phyloP scores from a whole-genome alignment of 2,888 invertebrate genomes.

The Coelopa pilipes region DNA sequence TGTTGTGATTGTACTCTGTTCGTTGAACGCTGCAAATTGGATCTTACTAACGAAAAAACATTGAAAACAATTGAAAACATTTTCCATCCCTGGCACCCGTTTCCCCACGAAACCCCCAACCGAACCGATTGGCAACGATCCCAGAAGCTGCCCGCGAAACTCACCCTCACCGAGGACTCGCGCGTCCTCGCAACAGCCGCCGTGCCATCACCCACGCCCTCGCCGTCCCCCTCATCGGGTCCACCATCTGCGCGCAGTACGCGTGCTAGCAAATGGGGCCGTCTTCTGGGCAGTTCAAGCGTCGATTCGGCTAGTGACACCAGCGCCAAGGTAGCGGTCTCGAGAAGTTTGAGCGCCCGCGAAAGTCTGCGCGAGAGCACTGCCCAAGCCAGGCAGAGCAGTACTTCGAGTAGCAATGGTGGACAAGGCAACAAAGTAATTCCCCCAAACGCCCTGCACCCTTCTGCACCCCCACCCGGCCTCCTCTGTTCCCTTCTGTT shows the following conservation, averaged over 20 bases:
- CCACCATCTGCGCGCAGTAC: slow-evolving; percentile 70
- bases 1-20: too few relatives aligned
- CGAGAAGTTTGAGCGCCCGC: slow-evolving; percentile 72
- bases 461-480: slow-evolving; percentile 23
- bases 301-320: slow-evolving; percentile 78
- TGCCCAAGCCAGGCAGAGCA: slow-evolving; percentile 67
- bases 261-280: slow-evolving; percentile 81
- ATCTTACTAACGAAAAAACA: too few relatives aligned
- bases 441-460: not conserved
- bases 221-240: slow-evolving; percentile 67
- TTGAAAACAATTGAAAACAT: too few relatives aligned
- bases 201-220: slow-evolving; percentile 66
- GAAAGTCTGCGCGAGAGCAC: slow-evolving; percentile 68
- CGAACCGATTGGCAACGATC: slow-evolving; percentile 45
- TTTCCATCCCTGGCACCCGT: not conserved
- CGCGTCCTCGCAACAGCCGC: slow-evolving; percentile 64
- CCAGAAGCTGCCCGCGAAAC: slow-evolving; percentile 67
- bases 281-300: slow-evolving; percentile 82
- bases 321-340: slow-evolving; percentile 70
- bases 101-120: not conserved
- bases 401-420: slow-evolving; percentile 68
- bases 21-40: too few relatives aligned
- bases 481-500: slow-evolving; percentile 10
- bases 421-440: slow-evolving; percentile 69
- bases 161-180: slow-evolving; percentile 67